Base-by-base conservation (phyloP, 2,888 invertebrate species). In the Nesidiocoris tenuis region DNA sequence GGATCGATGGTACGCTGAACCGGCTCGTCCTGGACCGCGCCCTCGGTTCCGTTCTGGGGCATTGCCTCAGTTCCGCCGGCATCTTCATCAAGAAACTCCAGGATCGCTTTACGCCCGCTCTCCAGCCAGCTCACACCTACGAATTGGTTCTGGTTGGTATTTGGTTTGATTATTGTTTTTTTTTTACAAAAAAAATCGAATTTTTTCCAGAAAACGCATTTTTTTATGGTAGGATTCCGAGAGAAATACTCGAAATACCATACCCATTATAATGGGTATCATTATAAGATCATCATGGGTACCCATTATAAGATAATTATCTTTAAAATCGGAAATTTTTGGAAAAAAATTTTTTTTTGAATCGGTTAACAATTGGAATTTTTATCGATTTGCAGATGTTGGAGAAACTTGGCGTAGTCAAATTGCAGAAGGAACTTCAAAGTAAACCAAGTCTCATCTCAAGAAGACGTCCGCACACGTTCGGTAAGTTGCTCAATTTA, bases 1-100 rank as follows among this genome's bases (percentile, higher is more conserved):
- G 89, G 77, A 87, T 92, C 0, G 90, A 93, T 83, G 93, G 92
- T 1, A 85, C 87, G 0, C 81, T 93, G 9, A 92, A 93, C 83
- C 85, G 88, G 12, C 85, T 88, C 19, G 87, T 90, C 1, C 84
- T 93, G 25, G 89, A 90, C 80, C 87, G 89, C 75, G 89, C 91
- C 88, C 81, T 93, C 75, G 88, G 89, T 63, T 86, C 89, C 9
- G 82, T 93, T 74, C 83, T 93, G 75, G 86, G 89, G 1, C 87
- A 90, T 80, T 87, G 91, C 77, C 85, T 91, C 81, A 84, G 87
- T 21, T 85, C 87, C 79, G 90, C 90, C 0, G 90, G 89, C 0
- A 84, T 87, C 71, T 84, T 85, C 1, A 82, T 90, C 24, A 81
- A 83, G 2, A 84, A 84, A 25, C 81, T 93, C 5, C 87, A 87